These are phyloP conservation scores for Pungitius pungitius DNA, from an alignment of 2,113 vertebrate species.

Conservation along the genomic window DNA sequence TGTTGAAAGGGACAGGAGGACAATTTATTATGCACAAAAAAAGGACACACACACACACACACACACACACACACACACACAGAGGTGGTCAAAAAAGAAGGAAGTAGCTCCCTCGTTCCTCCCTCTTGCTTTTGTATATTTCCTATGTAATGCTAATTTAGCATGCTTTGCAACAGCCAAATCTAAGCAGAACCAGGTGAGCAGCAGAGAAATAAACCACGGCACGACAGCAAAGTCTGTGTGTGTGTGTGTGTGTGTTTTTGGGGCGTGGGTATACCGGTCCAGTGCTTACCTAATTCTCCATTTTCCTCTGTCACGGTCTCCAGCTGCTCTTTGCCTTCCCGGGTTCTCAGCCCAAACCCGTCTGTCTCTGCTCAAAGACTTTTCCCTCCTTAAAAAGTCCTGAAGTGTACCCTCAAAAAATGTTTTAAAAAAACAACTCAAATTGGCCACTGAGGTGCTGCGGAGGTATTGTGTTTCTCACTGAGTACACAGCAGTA, in stretches of 20 bases:
- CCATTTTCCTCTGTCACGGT: constrained; percentile 27
- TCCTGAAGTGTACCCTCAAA: not conserved
- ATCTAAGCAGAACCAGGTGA: constrained; percentile 74
- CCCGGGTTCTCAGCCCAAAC: constrained; percentile 18
- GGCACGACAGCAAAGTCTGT: constrained; percentile 34
- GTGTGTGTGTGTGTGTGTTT: not conserved
- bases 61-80: not conserved
- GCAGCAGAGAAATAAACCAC: constrained; percentile 34
- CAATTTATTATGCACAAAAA: constrained; percentile 25
- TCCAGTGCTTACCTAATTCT: constrained; percentile 10
- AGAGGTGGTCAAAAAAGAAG: constrained; percentile 30
- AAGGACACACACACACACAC: constrained; percentile 5
- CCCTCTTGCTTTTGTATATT: constrained; percentile 50
- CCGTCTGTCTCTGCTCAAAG: constrained; percentile 15
- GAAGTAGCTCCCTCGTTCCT: constrained; percentile 44
- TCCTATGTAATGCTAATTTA: constrained; percentile 63
- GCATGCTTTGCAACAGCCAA: constrained; percentile 45
- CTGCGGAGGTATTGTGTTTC: not conserved
- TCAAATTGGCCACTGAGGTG: not conserved
- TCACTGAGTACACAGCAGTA: not conserved
- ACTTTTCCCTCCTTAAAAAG: not conserved
- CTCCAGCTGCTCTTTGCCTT: constrained; percentile 57
- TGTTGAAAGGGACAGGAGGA: constrained; percentile 15
- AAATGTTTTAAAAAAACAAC: not conserved
- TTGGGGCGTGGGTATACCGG: not conserved